Evolutionary conservation across 1,140 invertebrate species (phyloP).

Genomic region (Drosophila subobscura): DNA sequence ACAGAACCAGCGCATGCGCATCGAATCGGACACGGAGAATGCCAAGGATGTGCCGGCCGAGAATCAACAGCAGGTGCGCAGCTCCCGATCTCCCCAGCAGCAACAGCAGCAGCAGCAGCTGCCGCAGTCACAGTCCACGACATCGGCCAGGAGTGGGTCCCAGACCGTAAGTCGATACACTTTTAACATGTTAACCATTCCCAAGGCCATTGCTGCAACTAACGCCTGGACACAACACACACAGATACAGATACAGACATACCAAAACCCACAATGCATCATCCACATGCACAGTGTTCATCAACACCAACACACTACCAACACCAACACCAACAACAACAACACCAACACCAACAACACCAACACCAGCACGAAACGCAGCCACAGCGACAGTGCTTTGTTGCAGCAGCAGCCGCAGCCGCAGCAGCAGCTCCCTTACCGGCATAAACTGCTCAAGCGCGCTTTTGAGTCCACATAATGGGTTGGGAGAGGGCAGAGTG

Average conservation of each 20-base stretch:
- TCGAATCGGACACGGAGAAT: slow-evolving; percentile 73
- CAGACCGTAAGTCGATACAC: slow-evolving; percentile 76
- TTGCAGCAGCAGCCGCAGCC: slow-evolving; percentile 2
- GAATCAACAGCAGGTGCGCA: slow-evolving; percentile 38
- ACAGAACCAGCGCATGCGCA: slow-evolving; percentile 82
- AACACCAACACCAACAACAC: slow-evolving; percentile 7
- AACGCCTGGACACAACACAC: slow-evolving; percentile 15
- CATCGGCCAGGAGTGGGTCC: slow-evolving; percentile 61
- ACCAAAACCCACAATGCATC: slow-evolving; percentile 5
- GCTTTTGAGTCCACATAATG: slow-evolving; percentile 28
- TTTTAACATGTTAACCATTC: slow-evolving; percentile 49
- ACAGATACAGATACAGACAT: slow-evolving; percentile 38
- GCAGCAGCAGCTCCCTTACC: slow-evolving; percentile 24
- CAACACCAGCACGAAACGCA: slow-evolving; percentile 20
- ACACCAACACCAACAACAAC: slow-evolving; percentile 15
- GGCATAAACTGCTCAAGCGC: slow-evolving; percentile 35
- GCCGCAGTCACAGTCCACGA: slow-evolving; percentile 41
- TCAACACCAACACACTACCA: slow-evolving; percentile 27
- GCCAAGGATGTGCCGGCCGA: slow-evolving; percentile 53
- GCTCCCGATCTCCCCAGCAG: slow-evolving; percentile 54
- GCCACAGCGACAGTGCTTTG: slow-evolving; percentile 10
- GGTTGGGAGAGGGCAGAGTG: slow-evolving; percentile 2
- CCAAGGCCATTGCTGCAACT: slow-evolving; percentile 40
- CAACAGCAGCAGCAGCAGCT: slow-evolving; percentile 49
- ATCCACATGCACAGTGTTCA: slow-evolving; percentile 38